Conservation (phyloP, 1,140 invertebrate genomes). For the Samia ricini region DNA sequence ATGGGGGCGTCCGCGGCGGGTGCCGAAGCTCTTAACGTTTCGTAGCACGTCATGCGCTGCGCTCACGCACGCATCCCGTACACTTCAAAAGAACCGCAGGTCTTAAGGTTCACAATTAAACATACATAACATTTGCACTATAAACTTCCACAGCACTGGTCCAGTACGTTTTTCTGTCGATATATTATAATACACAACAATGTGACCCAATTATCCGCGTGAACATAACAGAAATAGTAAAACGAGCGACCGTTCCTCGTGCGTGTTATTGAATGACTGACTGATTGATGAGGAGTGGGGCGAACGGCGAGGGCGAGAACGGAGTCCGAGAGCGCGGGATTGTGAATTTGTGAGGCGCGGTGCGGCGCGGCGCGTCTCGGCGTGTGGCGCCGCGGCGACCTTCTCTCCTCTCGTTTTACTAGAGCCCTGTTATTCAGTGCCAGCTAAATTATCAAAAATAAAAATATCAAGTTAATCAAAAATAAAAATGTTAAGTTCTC, state of each 20-base stretch:
- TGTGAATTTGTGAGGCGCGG: slow-evolving; percentile 12
- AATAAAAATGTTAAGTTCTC: not conserved
- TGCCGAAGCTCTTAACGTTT: slow-evolving; percentile 75
- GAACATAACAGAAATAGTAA: slow-evolving; percentile 39
- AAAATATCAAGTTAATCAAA: not conserved
- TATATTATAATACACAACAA: slow-evolving; percentile 41
- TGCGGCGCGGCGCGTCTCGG: slow-evolving; percentile 31
- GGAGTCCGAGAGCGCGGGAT: slow-evolving; percentile 23
- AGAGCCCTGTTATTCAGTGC: not conserved
- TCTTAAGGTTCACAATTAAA: slow-evolving; percentile 49
- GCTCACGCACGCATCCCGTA: slow-evolving; percentile 75
- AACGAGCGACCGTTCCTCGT: slow-evolving; percentile 45
- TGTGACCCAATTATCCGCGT: slow-evolving; percentile 72
- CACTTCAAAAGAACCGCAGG: slow-evolving; percentile 71
- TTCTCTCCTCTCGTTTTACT: slow-evolving; percentile 3
- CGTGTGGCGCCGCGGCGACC: slow-evolving; percentile 16
- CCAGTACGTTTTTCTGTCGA: slow-evolving; percentile 43
- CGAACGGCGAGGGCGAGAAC: slow-evolving; percentile 41
- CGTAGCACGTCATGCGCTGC: slow-evolving; percentile 78
- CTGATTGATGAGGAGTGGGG: slow-evolving; percentile 63
- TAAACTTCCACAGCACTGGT: slow-evolving; percentile 56
- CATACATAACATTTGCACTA: slow-evolving; percentile 50
- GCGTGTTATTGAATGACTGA: slow-evolving; percentile 66
- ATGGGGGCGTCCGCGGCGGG: slow-evolving; percentile 79
- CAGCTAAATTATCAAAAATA: not conserved